Conservation (phyloP, 2,888 invertebrate species). For the Nasonia oneida region DNA sequence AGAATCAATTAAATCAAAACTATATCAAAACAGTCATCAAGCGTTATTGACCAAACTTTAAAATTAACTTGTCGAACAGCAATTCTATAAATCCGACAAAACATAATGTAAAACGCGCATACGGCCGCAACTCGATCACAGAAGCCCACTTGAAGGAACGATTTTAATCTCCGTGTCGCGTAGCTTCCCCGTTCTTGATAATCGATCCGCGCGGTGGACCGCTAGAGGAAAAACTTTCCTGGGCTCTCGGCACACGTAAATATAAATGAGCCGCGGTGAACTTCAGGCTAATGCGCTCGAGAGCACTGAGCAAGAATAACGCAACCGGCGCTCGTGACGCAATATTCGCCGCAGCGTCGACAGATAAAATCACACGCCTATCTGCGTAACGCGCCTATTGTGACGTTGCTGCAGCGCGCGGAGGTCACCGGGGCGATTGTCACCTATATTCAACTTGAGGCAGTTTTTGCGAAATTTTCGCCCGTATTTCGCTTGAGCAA, state of each 20-base stretch:
- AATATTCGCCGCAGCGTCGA: background rate
- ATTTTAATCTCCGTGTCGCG: background rate
- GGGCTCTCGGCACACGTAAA: background rate
- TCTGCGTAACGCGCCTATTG: background rate
- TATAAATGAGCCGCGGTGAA: slow-evolving; percentile 15
- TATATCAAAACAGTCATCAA: background rate
- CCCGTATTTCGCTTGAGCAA: background rate
- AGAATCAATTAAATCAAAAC: background rate
- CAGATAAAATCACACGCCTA: slow-evolving; percentile 27
- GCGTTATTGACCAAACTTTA: background rate
- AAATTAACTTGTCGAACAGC: background rate
- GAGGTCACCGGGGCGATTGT: background rate
- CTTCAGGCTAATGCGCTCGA: background rate
- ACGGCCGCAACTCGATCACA: no score
- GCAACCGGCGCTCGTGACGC: slow-evolving; percentile 20
- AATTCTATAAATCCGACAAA: background rate
- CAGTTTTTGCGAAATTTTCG: background rate
- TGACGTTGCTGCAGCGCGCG: background rate
- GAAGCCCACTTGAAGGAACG: background rate
- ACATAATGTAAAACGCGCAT: background rate
- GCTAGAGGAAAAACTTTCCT: slow-evolving; percentile 5
- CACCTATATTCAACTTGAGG: background rate
- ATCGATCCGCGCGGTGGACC: background rate
- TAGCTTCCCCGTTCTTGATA: background rate
- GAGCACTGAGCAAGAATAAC: background rate